Percentiles rank a stretch among this genome's conserved stretches.
phyloP scores from a whole-genome alignment of 1,140 invertebrate species.

The Pteromalus puparum region DNA sequence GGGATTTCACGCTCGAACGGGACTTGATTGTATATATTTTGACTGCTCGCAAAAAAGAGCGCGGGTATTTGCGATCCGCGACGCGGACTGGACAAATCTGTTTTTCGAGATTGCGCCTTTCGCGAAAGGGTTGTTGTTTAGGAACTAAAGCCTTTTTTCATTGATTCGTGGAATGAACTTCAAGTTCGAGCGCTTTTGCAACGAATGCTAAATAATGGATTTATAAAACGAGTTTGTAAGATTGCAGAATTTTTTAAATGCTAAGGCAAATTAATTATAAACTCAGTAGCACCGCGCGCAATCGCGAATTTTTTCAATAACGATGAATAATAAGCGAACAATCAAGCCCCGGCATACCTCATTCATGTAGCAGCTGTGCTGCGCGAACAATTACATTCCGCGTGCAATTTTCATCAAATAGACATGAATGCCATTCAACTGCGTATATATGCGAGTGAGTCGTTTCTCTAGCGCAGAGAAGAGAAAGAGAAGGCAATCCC shows the following conservation, averaged over 20 bases:
- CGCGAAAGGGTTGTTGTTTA: too few relatives aligned
- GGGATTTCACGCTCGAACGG: background rate
- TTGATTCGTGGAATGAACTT: too few relatives aligned
- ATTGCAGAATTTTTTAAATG: too few relatives aligned
- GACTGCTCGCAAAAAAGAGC: background rate
- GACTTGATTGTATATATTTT: slow-evolving; percentile 10
- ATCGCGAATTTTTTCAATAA: too few relatives aligned
- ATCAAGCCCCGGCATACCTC: background rate
- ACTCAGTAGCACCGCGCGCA: too few relatives aligned
- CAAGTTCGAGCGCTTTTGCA: too few relatives aligned
- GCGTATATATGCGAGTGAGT: background rate
- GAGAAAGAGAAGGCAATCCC: background rate
- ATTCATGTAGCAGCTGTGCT: background rate
- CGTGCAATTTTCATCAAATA: background rate
- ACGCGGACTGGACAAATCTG: background rate
- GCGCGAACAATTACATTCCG: background rate
- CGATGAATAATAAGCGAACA: background rate
- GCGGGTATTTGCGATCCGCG: background rate
- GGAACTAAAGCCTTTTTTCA: too few relatives aligned
- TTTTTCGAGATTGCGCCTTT: background rate
- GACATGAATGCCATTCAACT: background rate
- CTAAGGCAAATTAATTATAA: too few relatives aligned
- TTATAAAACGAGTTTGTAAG: too few relatives aligned
- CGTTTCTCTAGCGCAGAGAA: background rate
- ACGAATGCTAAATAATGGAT: too few relatives aligned